phyloP scores from a whole-genome alignment of 2,113 vertebrate species.

The Merops nubicus region DNA sequence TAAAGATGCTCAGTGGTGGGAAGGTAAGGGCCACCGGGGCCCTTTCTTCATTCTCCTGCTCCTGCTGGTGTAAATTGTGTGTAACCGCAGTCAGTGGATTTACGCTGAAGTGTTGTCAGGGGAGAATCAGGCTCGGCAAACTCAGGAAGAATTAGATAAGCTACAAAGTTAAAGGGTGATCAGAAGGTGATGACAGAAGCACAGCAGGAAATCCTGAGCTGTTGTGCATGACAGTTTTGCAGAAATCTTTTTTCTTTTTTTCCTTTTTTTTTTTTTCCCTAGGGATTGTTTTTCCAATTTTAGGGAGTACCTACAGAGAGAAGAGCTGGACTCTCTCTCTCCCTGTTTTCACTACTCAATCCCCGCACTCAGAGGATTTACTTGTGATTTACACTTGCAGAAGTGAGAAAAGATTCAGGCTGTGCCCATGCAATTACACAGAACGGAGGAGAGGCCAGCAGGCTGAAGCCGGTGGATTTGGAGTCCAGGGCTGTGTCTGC shows the following conservation, averaged over 20 bases:
- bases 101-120: neutral
- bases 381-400: slow-evolving; percentile 36
- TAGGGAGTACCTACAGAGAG: neutral
- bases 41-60: neutral
- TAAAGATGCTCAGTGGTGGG: neutral
- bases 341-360: neutral
- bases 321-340: neutral
- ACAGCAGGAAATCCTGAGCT: neutral
- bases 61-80: neutral
- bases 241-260: neutral
- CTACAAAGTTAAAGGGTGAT: neutral
- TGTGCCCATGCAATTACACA: neutral
- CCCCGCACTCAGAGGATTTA: neutral
- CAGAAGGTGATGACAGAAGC: slow-evolving; percentile 19
- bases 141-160: slow-evolving; percentile 17
- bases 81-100: accelerated
- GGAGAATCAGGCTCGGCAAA: accelerated
- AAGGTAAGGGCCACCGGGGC: neutral
- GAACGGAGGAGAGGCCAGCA: neutral
- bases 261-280: neutral
- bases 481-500: neutral
- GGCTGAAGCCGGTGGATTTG: neutral
- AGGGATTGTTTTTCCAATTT: neutral
- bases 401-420: slow-evolving; percentile 40
- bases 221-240: neutral